Conservation (phyloP, 2,113 vertebrate genomes). For the Microcebus ravelobensis region DNA sequence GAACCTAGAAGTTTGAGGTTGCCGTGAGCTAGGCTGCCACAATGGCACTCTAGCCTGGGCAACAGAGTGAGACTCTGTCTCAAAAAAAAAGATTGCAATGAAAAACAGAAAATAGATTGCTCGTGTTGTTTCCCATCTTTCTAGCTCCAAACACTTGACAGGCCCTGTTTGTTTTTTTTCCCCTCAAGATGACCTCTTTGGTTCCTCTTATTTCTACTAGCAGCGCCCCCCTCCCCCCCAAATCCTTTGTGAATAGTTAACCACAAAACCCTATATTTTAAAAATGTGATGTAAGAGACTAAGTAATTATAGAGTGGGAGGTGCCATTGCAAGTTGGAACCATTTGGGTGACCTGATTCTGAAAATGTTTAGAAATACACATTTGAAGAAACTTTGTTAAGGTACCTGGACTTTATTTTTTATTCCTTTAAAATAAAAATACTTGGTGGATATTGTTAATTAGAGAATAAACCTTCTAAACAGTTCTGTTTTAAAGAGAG, state of each 20-base stretch:
- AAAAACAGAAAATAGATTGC: not conserved
- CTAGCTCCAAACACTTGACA: not conserved
- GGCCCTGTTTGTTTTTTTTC: not conserved
- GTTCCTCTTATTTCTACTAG: conserved; percentile 1
- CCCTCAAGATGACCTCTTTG: not conserved
- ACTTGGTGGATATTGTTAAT: not conserved
- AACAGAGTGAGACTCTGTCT: too few relatives aligned
- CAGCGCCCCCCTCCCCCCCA: not conserved
- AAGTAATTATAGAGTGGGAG: not conserved
- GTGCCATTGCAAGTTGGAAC: not conserved
- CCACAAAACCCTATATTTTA: not conserved
- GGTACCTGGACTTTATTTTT: not conserved
- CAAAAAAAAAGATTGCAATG: not conserved
- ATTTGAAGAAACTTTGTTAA: not conserved
- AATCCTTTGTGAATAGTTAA: not conserved
- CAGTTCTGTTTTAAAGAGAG: conserved; percentile 32
- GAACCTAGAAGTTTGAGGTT: too few relatives aligned
- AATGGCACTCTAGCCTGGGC: too few relatives aligned
- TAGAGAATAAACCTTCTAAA: conserved; percentile 4
- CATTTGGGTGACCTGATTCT: not conserved
- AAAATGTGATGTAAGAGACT: not conserved
- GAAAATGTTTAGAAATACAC: conserved; percentile 36
- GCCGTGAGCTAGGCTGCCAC: too few relatives aligned
- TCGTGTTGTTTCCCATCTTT: not conserved
- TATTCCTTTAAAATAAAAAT: not conserved